These are phyloP conservation scores for Lota lota DNA, from an alignment of 2,113 vertebrate species.

Conservation along the genomic window DNA sequence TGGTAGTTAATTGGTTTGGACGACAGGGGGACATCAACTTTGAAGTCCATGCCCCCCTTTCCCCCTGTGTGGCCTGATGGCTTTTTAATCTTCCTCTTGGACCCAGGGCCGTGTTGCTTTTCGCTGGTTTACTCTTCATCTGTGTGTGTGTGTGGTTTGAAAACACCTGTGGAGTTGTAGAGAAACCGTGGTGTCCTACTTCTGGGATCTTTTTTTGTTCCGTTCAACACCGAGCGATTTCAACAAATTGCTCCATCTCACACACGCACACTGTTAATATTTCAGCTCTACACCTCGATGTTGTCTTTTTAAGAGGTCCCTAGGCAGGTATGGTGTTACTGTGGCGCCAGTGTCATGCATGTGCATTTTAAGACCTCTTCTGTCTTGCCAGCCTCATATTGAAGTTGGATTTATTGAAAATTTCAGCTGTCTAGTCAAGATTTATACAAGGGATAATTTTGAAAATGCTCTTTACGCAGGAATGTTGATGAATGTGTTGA, in stretches of 20 bases:
- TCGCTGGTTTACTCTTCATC: not conserved
- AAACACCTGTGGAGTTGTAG: not conserved
- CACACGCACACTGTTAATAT: not conserved
- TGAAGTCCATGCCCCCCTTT: not conserved
- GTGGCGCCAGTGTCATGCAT: conserved; percentile 54
- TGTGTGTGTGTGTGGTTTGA: not conserved
- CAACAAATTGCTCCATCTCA: not conserved
- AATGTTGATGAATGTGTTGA: conserved; percentile 47
- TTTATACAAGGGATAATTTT: conserved; percentile 37
- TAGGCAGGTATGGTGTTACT: conserved; percentile 36
- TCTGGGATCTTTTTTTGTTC: not conserved
- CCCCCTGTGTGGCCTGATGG: not conserved
- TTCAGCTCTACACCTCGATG: conserved; percentile 8
- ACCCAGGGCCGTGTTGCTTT: not conserved
- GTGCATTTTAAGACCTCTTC: conserved; percentile 31
- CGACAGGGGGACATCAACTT: conserved; percentile 17
- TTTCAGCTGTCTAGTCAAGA: conserved; percentile 29
- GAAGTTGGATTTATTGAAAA: conserved; percentile 59
- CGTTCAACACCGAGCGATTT: not conserved
- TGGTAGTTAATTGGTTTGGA: conserved; percentile 40
- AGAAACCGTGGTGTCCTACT: not conserved
- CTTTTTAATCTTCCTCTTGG: too few relatives aligned
- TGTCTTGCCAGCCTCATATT: conserved; percentile 70
- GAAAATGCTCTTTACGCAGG: conserved; percentile 32
- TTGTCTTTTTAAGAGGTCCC: conserved; percentile 29